These are phyloP conservation scores for Pilophorus perplexus DNA, from an alignment of 2,888 invertebrate genomes.

Conservation along the genomic window DNA sequence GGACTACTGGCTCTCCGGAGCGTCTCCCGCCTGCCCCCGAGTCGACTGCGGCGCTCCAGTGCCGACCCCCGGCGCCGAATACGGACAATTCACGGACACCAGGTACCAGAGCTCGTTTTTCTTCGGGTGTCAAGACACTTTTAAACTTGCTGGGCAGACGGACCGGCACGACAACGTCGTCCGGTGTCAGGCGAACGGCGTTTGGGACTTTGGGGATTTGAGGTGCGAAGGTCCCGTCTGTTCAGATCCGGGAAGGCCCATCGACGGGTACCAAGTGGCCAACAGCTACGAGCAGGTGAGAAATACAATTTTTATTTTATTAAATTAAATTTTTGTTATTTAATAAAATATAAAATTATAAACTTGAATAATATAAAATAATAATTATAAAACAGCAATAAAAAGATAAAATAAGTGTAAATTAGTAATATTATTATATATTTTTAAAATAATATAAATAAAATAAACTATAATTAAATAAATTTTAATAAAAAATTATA, in stretches of 20 bases:
- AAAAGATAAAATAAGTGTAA: not conserved
- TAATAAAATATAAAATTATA: too few relatives aligned
- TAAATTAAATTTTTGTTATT: too few relatives aligned
- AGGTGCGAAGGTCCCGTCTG: constrained; percentile 96
- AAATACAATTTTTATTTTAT: too few relatives aligned
- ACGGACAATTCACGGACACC: constrained; percentile 82
- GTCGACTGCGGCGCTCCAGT: constrained; percentile 88
- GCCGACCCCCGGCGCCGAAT: constrained; percentile 90
- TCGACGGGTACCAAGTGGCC: constrained; percentile 75
- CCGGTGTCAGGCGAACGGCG: constrained; percentile 83
- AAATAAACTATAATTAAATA: too few relatives aligned
- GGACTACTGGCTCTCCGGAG: constrained; percentile 87
- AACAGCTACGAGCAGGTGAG: constrained; percentile 55
- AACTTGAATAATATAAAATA: too few relatives aligned
- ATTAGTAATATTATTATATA: too few relatives aligned
- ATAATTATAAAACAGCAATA: not conserved
- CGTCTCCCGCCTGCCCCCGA: constrained; percentile 80
- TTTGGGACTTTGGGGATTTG: constrained; percentile 96
- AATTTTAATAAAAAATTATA: too few relatives aligned
- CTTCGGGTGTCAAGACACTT: constrained; percentile 94
- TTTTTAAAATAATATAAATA: too few relatives aligned
- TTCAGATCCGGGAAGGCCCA: constrained; percentile 90
- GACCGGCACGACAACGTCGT: constrained; percentile 89
- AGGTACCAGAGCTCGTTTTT: constrained; percentile 90
- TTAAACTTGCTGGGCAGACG: constrained; percentile 88